Evolutionary conservation across 2,888 invertebrate species (phyloP).

Genomic region (Drosophila lacicola): DNA sequence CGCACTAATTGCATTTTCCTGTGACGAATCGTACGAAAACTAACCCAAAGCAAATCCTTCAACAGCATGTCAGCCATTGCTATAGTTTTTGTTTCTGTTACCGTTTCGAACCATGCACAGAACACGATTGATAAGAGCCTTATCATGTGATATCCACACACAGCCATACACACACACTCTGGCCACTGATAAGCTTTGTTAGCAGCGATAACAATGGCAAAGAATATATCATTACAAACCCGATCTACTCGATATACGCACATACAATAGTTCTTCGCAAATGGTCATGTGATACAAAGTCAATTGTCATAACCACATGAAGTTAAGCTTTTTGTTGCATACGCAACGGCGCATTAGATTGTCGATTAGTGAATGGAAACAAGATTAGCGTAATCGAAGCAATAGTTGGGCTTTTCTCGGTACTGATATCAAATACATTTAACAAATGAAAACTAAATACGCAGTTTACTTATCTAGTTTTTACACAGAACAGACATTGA

Average conservation of each 20-base stretch:
- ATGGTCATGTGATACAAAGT: slow-evolving; percentile 16
- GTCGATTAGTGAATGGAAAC: slow-evolving; percentile 6
- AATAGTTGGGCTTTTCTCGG: slow-evolving; percentile 1
- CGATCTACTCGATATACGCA: neutral
- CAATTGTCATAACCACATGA: slow-evolving; percentile 14
- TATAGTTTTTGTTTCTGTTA: slow-evolving; percentile 27
- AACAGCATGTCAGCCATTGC: slow-evolving; percentile 24
- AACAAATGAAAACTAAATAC: neutral
- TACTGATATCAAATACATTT: slow-evolving; percentile 1
- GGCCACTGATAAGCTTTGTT: slow-evolving; percentile 33
- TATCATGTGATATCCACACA: slow-evolving; percentile 28
- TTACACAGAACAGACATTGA: too few relatives aligned
- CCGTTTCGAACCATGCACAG: slow-evolving; percentile 14
- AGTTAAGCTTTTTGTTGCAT: slow-evolving; percentile 9
- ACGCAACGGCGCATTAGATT: slow-evolving; percentile 15
- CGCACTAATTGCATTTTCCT: slow-evolving; percentile 57
- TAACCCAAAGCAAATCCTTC: slow-evolving; percentile 16
- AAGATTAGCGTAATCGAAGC: slow-evolving; percentile 17
- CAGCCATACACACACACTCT: slow-evolving; percentile 12
- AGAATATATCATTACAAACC: slow-evolving; percentile 4
- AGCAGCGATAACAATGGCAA: slow-evolving; percentile 24
- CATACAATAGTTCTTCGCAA: neutral
- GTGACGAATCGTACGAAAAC: slow-evolving; percentile 17
- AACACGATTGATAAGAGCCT: slow-evolving; percentile 37
- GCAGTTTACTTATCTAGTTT: neutral